These are phyloP conservation scores for Monopis laevigella DNA, from an alignment of 2,888 invertebrate genomes.

Conservation along the genomic window DNA sequence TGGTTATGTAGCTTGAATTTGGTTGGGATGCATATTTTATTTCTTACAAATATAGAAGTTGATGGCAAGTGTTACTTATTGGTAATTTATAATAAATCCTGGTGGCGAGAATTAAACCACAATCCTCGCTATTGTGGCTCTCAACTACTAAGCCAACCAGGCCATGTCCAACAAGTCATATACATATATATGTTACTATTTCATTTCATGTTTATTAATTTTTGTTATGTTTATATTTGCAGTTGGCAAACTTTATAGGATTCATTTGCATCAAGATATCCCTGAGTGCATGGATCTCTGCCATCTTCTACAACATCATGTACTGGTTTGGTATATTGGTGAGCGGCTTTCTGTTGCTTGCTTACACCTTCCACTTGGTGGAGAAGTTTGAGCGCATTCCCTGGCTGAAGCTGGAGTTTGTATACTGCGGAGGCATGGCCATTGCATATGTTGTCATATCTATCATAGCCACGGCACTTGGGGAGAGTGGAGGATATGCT, in stretches of 20 bases:
- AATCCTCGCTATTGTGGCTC: background rate
- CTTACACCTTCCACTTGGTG: slow-evolving; percentile 85
- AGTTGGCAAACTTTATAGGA: slow-evolving; percentile 77
- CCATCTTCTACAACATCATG: slow-evolving; percentile 79
- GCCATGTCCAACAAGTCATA: too few species aligned
- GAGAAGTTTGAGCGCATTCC: slow-evolving; percentile 84
- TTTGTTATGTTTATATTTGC: slow-evolving; percentile 21
- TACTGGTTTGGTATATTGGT: slow-evolving; percentile 84
- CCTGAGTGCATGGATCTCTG: slow-evolving; percentile 65
- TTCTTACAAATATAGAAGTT: too few species aligned
- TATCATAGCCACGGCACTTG: slow-evolving; percentile 72
- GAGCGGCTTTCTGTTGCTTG: slow-evolving; percentile 74
- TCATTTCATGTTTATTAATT: background rate
- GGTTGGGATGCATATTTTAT: too few species aligned
- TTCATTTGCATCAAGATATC: slow-evolving; percentile 83
- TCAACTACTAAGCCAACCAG: too few species aligned
- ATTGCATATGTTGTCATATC: slow-evolving; percentile 80
- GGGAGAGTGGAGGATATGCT: slow-evolving; percentile 70
- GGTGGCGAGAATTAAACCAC: background rate
- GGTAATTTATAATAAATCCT: background rate
- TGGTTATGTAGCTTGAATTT: too few species aligned
- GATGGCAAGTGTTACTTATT: too few species aligned
- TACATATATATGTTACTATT: too few species aligned
- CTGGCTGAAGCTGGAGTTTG: slow-evolving; percentile 84
- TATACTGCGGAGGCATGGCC: slow-evolving; percentile 75